Base-by-base conservation (phyloP, 2,113 vertebrate species). In the Sylvilagus bachmani region DNA sequence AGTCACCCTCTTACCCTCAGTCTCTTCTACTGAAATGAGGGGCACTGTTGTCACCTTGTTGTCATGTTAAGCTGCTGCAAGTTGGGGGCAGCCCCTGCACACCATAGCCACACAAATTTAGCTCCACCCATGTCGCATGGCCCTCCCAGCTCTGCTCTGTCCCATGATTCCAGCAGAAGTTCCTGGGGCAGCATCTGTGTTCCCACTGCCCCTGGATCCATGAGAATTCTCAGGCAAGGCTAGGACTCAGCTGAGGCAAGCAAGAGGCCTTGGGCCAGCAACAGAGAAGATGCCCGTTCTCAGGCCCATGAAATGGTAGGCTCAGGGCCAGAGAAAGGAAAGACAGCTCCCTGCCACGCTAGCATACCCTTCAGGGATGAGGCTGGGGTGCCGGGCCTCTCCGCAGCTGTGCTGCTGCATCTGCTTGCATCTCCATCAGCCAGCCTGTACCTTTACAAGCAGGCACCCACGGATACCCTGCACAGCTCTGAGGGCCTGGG, bases 101-200 rank as follows among this genome's bases (percentile, higher is more conserved):
- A 5, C 27, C 16, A 31, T 22, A 44, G 44, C 44, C 44, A 44
- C 44, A 44, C 44, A 44, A 44, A 44, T 44, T 44, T 44, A 44
- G 1, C 0, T 12, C 8, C 10, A 2, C 61, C 16, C 10, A 25
- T 36, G 24, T 36, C 66, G 29, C 19, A 6, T 2, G 3, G 17
- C 17, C 21, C 11, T 9, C 27, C 11, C 1, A n/a, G 24, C 6
- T 10, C 73, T 16, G 5, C 27, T 70, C 9, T 19, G 25, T 33
- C 29, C 38, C 24, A 8, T 10, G 27, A 44, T 53, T 27, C 33
- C 21, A 25, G 22, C 1, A 2, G 69, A 27, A 19, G n/a, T 10
- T 79, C 62, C 61, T 1, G 0, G 31, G 21, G 55, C 53, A 84
- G 84, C 38, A 4, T 2, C 21, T 1, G 1, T 0, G 4, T 71